These are phyloP conservation scores for Melanaphis sacchari DNA, from an alignment of 1,140 invertebrate species.

Conservation along the genomic window DNA sequence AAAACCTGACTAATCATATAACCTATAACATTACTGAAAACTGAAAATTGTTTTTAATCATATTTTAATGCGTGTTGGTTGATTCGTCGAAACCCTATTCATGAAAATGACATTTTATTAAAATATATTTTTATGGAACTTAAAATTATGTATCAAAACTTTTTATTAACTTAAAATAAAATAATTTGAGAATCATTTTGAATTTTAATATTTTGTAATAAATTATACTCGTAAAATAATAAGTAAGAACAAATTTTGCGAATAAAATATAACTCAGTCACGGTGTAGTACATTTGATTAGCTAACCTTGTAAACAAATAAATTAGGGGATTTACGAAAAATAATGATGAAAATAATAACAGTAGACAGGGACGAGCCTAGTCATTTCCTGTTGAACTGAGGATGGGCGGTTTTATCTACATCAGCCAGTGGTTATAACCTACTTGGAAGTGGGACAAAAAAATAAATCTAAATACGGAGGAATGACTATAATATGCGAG, in stretches of 20 bases:
- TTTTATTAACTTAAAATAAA: too few relatives aligned
- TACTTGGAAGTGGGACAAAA: slow-evolving; percentile 18
- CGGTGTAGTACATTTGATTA: background rate
- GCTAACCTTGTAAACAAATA: slow-evolving; percentile 20
- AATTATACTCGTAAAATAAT: background rate
- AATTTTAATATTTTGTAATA: background rate
- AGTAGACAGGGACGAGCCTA: slow-evolving; percentile 31
- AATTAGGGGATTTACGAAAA: slow-evolving; percentile 31
- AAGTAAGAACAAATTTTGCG: background rate
- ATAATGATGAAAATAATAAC: slow-evolving; percentile 38
- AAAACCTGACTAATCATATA: too few relatives aligned
- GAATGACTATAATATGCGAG: background rate
- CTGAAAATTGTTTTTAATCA: too few relatives aligned
- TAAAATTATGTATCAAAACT: too few relatives aligned
- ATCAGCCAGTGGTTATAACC: background rate
- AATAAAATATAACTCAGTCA: background rate
- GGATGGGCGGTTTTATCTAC: slow-evolving; percentile 26
- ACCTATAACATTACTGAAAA: background rate
- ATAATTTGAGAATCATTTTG: too few relatives aligned
- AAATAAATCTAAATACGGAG: slow-evolving; percentile 18
- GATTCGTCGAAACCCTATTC: background rate
- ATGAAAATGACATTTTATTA: background rate
- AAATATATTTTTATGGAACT: background rate
- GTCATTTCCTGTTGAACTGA: slow-evolving; percentile 34
- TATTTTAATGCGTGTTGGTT: too few relatives aligned